A percentile compares a stretch with the other conserved stretches of the same genome.
Evolutionary conservation across 1,140 invertebrate genomes (phyloP).

Genomic region (Diuraphis noxia): DNA sequence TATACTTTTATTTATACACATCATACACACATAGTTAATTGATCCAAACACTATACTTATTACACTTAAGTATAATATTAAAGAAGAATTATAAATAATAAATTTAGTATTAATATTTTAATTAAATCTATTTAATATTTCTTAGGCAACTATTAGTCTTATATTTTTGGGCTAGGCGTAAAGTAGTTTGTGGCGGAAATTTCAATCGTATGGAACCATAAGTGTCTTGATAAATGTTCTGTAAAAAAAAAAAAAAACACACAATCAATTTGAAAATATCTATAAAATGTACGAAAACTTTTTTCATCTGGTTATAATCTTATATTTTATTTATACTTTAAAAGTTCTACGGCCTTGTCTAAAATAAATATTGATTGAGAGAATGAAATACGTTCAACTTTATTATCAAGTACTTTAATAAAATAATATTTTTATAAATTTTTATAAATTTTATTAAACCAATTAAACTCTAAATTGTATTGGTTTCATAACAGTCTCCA

Average conservation of each 20-base stretch:
- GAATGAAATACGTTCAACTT: background rate
- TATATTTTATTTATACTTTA: background rate
- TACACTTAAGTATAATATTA: background rate
- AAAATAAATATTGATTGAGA: background rate
- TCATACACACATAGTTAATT: background rate
- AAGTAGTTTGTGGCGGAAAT: constrained; percentile 52
- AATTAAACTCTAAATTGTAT: background rate
- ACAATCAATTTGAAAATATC: background rate
- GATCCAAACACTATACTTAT: background rate
- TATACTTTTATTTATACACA: background rate
- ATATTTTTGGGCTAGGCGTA: constrained; percentile 50
- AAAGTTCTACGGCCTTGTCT: background rate
- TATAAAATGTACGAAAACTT: background rate
- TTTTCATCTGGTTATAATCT: background rate
- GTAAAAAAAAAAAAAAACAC: background rate
- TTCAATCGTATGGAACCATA: background rate
- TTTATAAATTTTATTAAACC: background rate
- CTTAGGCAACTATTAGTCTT: constrained; percentile 49
- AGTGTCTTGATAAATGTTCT: background rate
- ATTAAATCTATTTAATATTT: constrained; percentile 1
- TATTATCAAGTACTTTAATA: background rate
- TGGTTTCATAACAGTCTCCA: background rate
- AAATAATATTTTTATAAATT: background rate
- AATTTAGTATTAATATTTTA: background rate
- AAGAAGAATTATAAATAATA: background rate